Percentiles rank a stretch among this genome's conserved stretches.
Conservation (phyloP, 2,113 vertebrate genomes). For the rat (Rattus norvegicus) region GRCr8 NC_086022.1:76806501-76807000, state of each 20-base stretch:
- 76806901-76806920: not conserved
- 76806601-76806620: not conserved
- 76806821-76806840: not conserved
- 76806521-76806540: not conserved
- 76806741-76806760: not conserved
- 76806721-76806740: not conserved
- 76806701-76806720: not conserved
- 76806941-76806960: not conserved
- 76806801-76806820: accelerated
- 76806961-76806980: not conserved
- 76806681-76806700: not conserved
- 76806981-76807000: not conserved
- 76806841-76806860: not conserved
- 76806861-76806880: not conserved
- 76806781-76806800: not conserved
- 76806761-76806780: not conserved
- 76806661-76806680: not conserved
- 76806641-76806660: not conserved
- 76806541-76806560: not conserved
- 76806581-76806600: not conserved
- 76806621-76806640: not conserved
- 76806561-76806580: not conserved
- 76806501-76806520: not conserved
- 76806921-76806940: not conserved
- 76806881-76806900: not conserved